phyloP scores from a whole-genome alignment of 23 tunicate species.

The Halocynthia aurantium region DNA sequence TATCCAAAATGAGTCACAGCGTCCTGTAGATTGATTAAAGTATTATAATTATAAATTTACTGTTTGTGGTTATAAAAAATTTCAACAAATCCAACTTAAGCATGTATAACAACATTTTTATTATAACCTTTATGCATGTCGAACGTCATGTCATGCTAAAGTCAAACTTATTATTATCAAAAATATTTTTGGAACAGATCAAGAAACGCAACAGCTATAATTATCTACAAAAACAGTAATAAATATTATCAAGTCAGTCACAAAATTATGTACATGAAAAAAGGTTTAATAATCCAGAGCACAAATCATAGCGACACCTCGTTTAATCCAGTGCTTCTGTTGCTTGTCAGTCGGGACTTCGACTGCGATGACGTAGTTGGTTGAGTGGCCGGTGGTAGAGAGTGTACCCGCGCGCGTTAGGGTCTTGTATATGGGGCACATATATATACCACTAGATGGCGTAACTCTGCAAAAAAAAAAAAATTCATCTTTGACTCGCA shows the following conservation, averaged over 20 bases:
- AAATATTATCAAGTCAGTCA: background rate
- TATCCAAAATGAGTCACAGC: no score
- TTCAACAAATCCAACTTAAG: no score
- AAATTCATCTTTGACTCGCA: background rate
- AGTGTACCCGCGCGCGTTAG: slow-evolving; percentile 95
- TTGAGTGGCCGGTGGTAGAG: slow-evolving; percentile 99
- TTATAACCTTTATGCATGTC: no score
- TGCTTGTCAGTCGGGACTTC: slow-evolving; percentile 92
- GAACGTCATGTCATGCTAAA: background rate
- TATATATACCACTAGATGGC: slow-evolving; percentile 69
- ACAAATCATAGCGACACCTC: slow-evolving; percentile 97
- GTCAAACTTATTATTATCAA: background rate
- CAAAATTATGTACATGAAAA: background rate
- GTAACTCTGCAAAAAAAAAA: slow-evolving; percentile 28
- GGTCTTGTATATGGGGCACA: slow-evolving; percentile 98
- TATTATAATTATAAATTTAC: no score
- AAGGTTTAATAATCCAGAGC: slow-evolving; percentile 82
- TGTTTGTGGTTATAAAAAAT: no score
- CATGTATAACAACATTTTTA: no score
- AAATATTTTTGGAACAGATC: no score
- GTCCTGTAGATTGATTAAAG: no score
- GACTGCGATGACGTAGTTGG: slow-evolving; percentile 98
- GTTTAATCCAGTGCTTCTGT: slow-evolving; percentile 93
- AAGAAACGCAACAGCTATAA: no score
- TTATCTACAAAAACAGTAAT: no score